Evolutionary conservation across 2,113 vertebrate species (phyloP).

Genomic region (Carassius gibelio): DNA sequence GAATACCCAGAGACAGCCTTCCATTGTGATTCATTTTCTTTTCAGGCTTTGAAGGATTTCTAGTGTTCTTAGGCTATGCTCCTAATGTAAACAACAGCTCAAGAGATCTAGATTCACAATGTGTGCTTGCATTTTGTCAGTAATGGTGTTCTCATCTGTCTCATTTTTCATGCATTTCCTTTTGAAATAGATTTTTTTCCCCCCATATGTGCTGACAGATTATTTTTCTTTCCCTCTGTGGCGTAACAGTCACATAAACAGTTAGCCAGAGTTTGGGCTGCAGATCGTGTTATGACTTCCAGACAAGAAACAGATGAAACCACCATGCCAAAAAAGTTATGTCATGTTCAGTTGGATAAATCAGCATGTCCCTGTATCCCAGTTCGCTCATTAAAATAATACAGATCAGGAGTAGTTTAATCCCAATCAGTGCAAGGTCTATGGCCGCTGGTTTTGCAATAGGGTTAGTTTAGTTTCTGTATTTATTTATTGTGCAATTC

Average conservation of each 20-base stretch:
- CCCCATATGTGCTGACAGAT: constrained; percentile 30
- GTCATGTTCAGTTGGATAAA: constrained; percentile 43
- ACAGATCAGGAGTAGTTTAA: constrained; percentile 9
- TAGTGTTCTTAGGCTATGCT: not conserved
- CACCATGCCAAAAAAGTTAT: constrained; percentile 36
- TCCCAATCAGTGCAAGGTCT: not conserved
- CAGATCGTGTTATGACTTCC: constrained; percentile 39
- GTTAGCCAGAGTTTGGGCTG: constrained; percentile 38
- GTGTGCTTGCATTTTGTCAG: not conserved
- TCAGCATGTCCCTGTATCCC: constrained; percentile 9
- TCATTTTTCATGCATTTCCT: constrained; percentile 42
- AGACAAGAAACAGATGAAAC: constrained; percentile 34
- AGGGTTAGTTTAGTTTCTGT: not conserved
- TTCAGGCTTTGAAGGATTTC: not conserved
- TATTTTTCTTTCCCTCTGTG: constrained; percentile 50
- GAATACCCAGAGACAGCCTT: not conserved
- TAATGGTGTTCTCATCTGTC: constrained; percentile 12
- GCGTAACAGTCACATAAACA: constrained; percentile 53
- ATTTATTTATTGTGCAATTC: not conserved
- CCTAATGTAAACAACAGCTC: constrained; percentile 20
- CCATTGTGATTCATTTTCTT: not conserved
- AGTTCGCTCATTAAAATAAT: constrained; percentile 14
- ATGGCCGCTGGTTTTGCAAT: not conserved
- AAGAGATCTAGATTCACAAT: not conserved
- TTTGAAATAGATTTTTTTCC: constrained; percentile 57